Conservation (phyloP, 2,113 vertebrate species). For the Oplegnathus fasciatus region DNA sequence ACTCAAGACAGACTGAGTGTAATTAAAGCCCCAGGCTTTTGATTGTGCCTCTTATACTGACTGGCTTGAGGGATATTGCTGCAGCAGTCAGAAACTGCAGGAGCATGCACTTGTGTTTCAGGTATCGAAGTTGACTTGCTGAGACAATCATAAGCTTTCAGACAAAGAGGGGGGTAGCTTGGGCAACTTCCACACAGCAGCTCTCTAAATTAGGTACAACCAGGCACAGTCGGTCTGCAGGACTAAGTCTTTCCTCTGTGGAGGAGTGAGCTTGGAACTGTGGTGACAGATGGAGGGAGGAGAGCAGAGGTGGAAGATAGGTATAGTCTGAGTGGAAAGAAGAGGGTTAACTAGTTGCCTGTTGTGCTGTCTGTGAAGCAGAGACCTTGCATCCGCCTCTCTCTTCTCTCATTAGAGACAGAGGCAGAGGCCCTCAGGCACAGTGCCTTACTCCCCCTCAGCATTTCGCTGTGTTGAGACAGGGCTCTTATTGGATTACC, state of each 20-base stretch:
- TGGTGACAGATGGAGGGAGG: constrained; percentile 27
- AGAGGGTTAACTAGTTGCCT: constrained; percentile 71
- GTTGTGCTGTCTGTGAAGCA: constrained; percentile 64
- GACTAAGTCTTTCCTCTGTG: constrained; percentile 35
- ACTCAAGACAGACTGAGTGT: constrained; percentile 63
- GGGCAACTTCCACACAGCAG: constrained; percentile 55
- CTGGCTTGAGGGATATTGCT: constrained; percentile 43
- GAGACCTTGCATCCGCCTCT: constrained; percentile 52
- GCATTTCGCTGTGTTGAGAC: constrained; percentile 61
- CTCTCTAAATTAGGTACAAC: constrained; percentile 68
- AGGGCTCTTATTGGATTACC: constrained; percentile 70
- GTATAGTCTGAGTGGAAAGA: constrained; percentile 33
- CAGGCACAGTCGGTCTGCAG: constrained; percentile 44
- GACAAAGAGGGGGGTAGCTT: constrained; percentile 36
- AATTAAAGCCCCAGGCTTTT: constrained; percentile 70
- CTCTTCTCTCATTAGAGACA: constrained; percentile 77
- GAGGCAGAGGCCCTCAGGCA: constrained; percentile 60
- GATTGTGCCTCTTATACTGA: constrained; percentile 52
- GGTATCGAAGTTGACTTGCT: constrained; percentile 65
- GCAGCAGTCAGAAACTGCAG: constrained; percentile 64
- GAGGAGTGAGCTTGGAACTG: constrained; percentile 42
- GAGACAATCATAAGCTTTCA: constrained; percentile 73
- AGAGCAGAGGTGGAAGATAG: constrained; percentile 30
- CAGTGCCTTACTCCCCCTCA: constrained; percentile 54
- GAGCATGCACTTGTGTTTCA: constrained; percentile 57